Conservation (phyloP, 1,140 invertebrate genomes). For the Aphis gossypii region DNA sequence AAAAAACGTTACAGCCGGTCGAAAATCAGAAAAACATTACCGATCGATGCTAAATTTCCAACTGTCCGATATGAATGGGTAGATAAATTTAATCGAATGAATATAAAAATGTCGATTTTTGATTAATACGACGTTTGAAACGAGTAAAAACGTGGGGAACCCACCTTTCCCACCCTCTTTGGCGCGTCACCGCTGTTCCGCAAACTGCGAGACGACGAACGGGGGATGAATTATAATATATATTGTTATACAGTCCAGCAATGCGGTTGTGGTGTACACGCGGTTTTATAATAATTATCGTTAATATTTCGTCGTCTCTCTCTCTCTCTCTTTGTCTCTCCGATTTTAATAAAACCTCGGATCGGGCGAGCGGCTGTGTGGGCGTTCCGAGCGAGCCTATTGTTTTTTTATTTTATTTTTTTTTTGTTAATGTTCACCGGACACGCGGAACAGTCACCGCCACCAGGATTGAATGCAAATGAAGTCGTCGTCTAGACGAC, state of each 20-base stretch:
- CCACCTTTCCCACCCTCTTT: too few relatives aligned
- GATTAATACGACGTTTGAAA: not conserved
- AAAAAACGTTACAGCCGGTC: not conserved
- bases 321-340: not conserved
- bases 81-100: too few relatives aligned
- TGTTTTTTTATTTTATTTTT: slow-evolving; percentile 7
- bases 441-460: not conserved
- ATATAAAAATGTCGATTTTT: not conserved
- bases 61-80: too few relatives aligned
- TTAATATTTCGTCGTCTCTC: not conserved
- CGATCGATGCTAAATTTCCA: not conserved
- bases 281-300: not conserved
- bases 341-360: not conserved
- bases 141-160: not conserved
- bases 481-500: slow-evolving; percentile 31
- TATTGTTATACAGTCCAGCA: too few relatives aligned
- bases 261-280: not conserved
- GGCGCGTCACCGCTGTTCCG: too few relatives aligned
- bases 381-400: not conserved
- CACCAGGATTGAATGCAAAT: slow-evolving; percentile 42
- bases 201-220: not conserved
- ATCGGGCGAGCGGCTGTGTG: not conserved
- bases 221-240: not conserved
- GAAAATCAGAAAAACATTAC: not conserved
- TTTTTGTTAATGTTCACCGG: not conserved